These are phyloP conservation scores for Pseudomyrmex dendroicus DNA, from an alignment of 1,140 invertebrate species.

Conservation along the genomic window DNA sequence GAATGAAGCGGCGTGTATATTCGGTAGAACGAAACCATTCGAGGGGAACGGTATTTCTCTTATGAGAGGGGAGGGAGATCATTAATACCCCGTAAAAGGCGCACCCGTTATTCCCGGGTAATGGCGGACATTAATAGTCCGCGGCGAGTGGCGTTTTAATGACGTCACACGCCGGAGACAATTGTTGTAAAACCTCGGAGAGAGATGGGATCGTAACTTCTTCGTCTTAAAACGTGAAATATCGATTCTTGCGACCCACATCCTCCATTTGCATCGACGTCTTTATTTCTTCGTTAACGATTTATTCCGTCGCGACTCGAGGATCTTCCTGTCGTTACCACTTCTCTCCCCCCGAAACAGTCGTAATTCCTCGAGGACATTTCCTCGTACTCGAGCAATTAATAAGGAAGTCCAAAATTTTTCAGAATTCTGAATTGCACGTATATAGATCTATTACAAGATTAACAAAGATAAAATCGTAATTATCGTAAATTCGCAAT, in stretches of 20 bases:
- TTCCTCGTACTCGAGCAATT: not conserved
- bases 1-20: conserved; percentile 1
- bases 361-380: not conserved
- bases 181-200: conserved; percentile 42
- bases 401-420: not conserved
- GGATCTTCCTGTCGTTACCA: not conserved
- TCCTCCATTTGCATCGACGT: conserved; percentile 33
- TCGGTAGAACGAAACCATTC: not conserved
- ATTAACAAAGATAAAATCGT: conserved; percentile 92
- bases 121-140: conserved; percentile 45
- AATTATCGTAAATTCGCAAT: not conserved
- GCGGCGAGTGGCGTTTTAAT: conserved; percentile 35
- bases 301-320: conserved; percentile 12
- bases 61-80: not conserved
- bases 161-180: conserved; percentile 19
- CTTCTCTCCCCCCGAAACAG: not conserved
- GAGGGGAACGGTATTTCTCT: not conserved
- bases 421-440: not conserved
- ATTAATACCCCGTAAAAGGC: conserved; percentile 49
- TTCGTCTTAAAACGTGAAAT: conserved; percentile 39
- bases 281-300: conserved; percentile 46
- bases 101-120: conserved; percentile 22
- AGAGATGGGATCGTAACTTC: conserved; percentile 9
- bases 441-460: conserved; percentile 85
- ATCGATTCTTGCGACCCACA: conserved; percentile 13